Conservation (phyloP, 2,113 vertebrate genomes). For the Microtus richardsoni region DNA sequence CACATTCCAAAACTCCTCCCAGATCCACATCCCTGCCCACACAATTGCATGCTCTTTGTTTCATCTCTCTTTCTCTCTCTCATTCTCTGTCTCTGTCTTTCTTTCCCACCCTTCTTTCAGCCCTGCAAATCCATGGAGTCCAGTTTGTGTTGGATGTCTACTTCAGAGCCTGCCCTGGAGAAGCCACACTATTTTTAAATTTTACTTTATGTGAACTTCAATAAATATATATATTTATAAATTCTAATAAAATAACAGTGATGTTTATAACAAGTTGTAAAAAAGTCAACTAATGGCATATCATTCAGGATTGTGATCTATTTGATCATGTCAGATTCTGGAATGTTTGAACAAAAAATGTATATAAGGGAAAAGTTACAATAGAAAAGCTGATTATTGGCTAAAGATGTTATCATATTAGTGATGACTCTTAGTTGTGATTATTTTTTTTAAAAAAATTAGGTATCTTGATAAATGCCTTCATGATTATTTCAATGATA, state of each 20-base stretch:
- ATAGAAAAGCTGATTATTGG: not conserved
- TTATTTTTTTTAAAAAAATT: constrained; percentile 45
- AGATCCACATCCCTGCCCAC: not conserved
- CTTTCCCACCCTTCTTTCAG: not conserved
- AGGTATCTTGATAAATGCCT: constrained; percentile 39
- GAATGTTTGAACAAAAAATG: constrained; percentile 29
- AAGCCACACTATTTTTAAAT: not conserved
- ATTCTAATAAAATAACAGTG: constrained; percentile 36
- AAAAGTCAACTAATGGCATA: constrained; percentile 45
- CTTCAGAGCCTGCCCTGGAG: not conserved
- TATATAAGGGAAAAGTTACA: not conserved
- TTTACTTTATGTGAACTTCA: constrained; percentile 43
- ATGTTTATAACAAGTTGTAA: constrained; percentile 20
- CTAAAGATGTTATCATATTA: constrained; percentile 60
- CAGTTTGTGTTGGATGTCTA: not conserved
- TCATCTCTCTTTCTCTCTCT: not conserved
- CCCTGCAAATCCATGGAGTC: not conserved
- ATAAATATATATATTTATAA: constrained; percentile 40
- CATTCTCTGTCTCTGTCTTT: not conserved
- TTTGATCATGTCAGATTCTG: constrained; percentile 35
- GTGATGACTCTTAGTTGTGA: constrained; percentile 16
- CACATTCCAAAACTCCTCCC: not conserved
- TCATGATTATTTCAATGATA: not conserved
- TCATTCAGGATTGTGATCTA: constrained; percentile 37
- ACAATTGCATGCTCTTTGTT: not conserved